A percentile compares a stretch with the other conserved stretches of the same genome.
These are phyloP conservation scores for Drosophila limbata DNA, from an alignment of 2,888 invertebrate genomes.

Conservation along the genomic window DNA sequence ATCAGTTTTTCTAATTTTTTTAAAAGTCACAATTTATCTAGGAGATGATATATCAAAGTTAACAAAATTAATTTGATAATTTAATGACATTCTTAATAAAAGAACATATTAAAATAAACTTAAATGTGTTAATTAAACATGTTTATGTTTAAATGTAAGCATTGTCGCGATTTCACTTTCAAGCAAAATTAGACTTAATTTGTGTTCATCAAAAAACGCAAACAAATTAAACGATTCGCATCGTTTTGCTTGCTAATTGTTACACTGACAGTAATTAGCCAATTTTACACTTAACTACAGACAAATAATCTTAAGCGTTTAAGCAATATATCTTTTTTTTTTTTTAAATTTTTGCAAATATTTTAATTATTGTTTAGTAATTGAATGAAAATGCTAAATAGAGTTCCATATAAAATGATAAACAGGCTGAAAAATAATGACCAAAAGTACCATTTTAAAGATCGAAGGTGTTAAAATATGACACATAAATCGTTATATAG, in stretches of 20 bases:
- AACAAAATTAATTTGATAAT: background rate
- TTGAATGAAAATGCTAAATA: background rate
- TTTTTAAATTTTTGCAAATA: background rate
- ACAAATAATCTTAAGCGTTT: background rate
- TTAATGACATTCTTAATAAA: slow-evolving; percentile 1
- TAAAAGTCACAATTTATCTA: background rate
- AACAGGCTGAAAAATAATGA: slow-evolving; percentile 1
- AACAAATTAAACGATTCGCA: slow-evolving; percentile 25
- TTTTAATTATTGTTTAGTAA: background rate
- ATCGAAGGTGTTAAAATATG: slow-evolving; percentile 28
- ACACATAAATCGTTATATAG: slow-evolving; percentile 32
- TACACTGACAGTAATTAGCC: slow-evolving; percentile 30
- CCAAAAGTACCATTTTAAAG: slow-evolving; percentile 10
- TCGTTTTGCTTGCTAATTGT: slow-evolving; percentile 20
- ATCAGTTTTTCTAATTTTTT: too few species aligned
- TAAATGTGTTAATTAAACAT: background rate
- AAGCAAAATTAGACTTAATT: slow-evolving; percentile 27
- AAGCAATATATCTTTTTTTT: background rate
- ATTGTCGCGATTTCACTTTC: slow-evolving; percentile 29
- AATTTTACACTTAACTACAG: slow-evolving; percentile 12
- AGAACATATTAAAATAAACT: background rate
- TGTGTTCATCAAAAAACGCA: slow-evolving; percentile 21
- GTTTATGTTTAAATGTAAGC: slow-evolving; percentile 6
- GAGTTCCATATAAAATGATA: background rate
- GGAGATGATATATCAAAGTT: background rate